Evolutionary conservation across 2,888 invertebrate species (phyloP).

Genomic region (Drosophila diplacantha): DNA sequence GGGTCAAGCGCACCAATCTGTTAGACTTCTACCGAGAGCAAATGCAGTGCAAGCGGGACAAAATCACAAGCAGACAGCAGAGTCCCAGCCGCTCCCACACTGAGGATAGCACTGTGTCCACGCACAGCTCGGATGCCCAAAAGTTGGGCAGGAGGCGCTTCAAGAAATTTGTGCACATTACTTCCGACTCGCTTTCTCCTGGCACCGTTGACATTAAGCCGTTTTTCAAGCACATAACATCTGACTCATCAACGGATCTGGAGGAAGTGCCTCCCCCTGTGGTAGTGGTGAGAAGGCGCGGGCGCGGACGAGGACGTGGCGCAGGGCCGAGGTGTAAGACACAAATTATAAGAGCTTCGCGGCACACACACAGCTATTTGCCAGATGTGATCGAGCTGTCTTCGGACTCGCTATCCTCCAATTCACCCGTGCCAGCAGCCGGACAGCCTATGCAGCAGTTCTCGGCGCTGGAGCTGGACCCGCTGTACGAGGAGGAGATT

Average conservation of each 20-base stretch:
- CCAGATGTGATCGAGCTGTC: constrained; percentile 54
- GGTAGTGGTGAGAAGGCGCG: neutral
- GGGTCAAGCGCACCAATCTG: constrained; percentile 55
- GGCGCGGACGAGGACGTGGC: constrained; percentile 8
- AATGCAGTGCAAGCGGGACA: neutral
- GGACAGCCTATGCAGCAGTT: constrained; percentile 31
- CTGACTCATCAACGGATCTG: constrained; percentile 60
- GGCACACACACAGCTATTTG: constrained; percentile 7
- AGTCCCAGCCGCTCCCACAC: constrained; percentile 31
- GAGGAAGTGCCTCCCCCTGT: constrained; percentile 38
- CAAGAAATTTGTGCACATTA: constrained; percentile 51
- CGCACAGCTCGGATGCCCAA: constrained; percentile 24
- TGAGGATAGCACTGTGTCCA: constrained; percentile 44
- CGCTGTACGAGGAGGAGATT: constrained; percentile 73
- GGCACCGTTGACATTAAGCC: constrained; percentile 22
- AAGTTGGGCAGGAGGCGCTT: neutral
- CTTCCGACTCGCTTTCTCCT: constrained; percentile 42
- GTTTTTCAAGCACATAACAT: constrained; percentile 48
- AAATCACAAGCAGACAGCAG: neutral
- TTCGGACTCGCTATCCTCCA: constrained; percentile 52
- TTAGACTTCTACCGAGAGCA: constrained; percentile 32
- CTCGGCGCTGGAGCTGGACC: constrained; percentile 57
- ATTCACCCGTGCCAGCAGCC: constrained; percentile 18
- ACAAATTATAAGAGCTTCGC: neutral
- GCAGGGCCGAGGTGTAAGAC: constrained; percentile 20